These are phyloP conservation scores for Melanotaenia trifasciata DNA, from an alignment of 2,797 vertebrate genomes.

Conservation along the genomic window DNA sequence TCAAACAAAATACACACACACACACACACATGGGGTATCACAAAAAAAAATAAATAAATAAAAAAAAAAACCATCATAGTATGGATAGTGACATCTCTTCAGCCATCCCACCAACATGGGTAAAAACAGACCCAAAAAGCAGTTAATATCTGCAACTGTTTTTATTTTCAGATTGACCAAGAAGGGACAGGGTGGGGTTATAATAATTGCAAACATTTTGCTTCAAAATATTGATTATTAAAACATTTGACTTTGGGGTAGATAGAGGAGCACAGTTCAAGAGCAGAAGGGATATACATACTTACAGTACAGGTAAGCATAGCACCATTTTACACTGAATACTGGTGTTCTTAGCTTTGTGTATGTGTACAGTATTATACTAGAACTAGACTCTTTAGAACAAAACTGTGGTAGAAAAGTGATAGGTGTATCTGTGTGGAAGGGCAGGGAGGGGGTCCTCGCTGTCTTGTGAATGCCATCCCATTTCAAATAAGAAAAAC, in stretches of 20 bases:
- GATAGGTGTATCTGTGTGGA: conserved; percentile 46
- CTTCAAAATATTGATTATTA: conserved; percentile 79
- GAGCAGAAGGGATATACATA: conserved; percentile 77
- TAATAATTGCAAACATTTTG: conserved; percentile 78
- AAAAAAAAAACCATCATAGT: too few species aligned
- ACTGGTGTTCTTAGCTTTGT: conserved; percentile 75
- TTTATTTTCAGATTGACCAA: conserved; percentile 83
- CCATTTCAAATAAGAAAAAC: conserved; percentile 59
- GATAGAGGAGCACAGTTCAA: conserved; percentile 80
- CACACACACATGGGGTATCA: too few species aligned
- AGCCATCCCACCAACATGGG: not conserved
- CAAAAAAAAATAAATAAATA: too few species aligned
- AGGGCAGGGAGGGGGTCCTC: conserved; percentile 14
- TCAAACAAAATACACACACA: too few species aligned
- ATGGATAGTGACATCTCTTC: not conserved
- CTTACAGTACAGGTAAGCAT: conserved; percentile 82
- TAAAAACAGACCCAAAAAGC: conserved; percentile 1
- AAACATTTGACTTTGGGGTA: conserved; percentile 80
- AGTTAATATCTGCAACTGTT: conserved; percentile 75
- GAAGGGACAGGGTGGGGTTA: conserved; percentile 56
- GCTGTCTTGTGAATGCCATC: conserved; percentile 34
- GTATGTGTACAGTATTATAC: conserved; percentile 73
- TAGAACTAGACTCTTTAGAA: conserved; percentile 59
- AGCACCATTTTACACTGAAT: conserved; percentile 82
- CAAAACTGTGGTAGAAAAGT: conserved; percentile 65